Evolutionary conservation across 2,113 vertebrate genomes (phyloP), one percentile per base, ranked within the genome.

Genomic region (Protobothrops mucrosquamatus): DNA sequence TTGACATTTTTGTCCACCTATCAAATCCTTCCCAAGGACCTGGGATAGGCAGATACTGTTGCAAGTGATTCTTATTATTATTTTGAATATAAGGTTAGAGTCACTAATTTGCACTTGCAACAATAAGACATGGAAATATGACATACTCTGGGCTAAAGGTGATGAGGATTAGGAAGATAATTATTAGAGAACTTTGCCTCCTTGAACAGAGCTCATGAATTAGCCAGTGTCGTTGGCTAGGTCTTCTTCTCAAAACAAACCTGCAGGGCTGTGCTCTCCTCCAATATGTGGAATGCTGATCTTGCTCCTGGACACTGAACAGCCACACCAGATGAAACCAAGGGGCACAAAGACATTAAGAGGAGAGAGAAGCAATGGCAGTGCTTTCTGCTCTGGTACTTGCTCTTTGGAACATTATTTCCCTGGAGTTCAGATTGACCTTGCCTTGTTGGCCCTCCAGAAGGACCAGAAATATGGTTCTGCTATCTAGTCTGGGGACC

Each of bases 21-120:
- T 64, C 29, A 8, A 64, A 64, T 64, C 29, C 61, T 64, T 64
- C 26, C 61, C 61, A 64, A 64, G 29, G 61, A 69, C 3, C 29
- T 69, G 29, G 29, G 29, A n/a, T 69, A 69, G n/a, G 29, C 61
- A 69, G 61, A 69, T 39, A 87, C 26, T 48, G 15, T 34, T 39
- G 26, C 43, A 22, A 15, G 39, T 59, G 39, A 3, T 64, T 85
- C 9, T 12, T 69, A 88, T 29, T 54, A 6, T 46, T 57, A 24
- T 57, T 39, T 93, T 93, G 96, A 95, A 96, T 96, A 92, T 85
- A 93, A 96, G 94, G 95, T 96, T 87, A 74, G 92, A 95, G 97
- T 97, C 95, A 96, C 96, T 96, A 96, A 98, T 74, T 91, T 94
- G 95, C 98, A 98, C 97, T 97, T 98, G 97, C 97, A 97, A 97